Percentiles rank a stretch among this genome's conserved stretches.
Evolutionary conservation across 2,888 invertebrate genomes (phyloP).

Genomic region (Halocaridina rubra): DNA sequence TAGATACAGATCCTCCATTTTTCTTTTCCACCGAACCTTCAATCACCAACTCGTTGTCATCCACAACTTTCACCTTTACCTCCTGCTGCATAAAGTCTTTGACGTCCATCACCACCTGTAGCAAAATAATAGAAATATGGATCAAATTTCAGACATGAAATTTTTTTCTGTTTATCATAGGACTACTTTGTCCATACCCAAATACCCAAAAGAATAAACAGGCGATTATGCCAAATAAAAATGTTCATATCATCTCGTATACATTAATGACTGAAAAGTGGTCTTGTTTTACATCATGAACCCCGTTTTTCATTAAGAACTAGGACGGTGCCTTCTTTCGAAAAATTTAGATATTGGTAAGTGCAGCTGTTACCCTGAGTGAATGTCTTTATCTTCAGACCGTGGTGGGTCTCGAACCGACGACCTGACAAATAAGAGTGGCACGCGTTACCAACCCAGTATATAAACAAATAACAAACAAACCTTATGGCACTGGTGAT

Average conservation of each 20-base stretch:
- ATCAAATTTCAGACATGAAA: not conserved
- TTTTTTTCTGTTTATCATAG: too few relatives aligned
- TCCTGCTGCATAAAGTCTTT: constrained; percentile 3
- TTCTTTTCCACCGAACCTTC: constrained; percentile 32
- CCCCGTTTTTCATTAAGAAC: too few relatives aligned
- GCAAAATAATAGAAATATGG: not conserved
- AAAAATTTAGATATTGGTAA: too few relatives aligned
- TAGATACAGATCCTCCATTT: constrained; percentile 8
- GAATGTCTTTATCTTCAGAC: not conserved
- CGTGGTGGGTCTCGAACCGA: too few relatives aligned
- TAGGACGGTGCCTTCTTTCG: too few relatives aligned
- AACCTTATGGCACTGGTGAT: not conserved
- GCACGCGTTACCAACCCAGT: not conserved
- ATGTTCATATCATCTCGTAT: too few relatives aligned
- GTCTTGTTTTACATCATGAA: not conserved
- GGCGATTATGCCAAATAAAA: not conserved
- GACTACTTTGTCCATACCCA: too few relatives aligned
- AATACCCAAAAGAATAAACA: not conserved
- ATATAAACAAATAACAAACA: too few relatives aligned
- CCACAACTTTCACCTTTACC: constrained; percentile 27
- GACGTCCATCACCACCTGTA: constrained; percentile 32
- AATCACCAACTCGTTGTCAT: constrained; percentile 19
- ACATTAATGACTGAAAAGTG: not conserved
- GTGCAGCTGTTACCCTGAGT: not conserved
- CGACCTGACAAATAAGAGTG: not conserved